Evolutionary conservation across 2,113 vertebrate genomes (phyloP), one percentile per base, ranked within the genome.

Genomic region (Ascaphus truei): DNA sequence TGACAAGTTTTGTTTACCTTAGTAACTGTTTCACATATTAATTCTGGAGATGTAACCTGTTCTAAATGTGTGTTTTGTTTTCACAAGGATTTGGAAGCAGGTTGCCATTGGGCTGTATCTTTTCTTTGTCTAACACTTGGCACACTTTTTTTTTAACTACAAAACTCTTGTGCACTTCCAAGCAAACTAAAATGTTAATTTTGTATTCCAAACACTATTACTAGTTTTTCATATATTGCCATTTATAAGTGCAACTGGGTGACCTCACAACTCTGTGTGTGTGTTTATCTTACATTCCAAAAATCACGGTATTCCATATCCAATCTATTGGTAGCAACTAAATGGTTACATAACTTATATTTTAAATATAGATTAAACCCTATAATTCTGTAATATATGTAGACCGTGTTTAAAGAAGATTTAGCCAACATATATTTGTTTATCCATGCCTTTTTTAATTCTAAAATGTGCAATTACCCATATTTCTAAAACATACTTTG

Each of bases 1-100:
- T 68, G 53, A 67, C 72, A 64, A 83, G 81, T 83, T 75, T 34
- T 15, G 69, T 76, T 84, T 83, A 81, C 84, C 84, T 84, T 87
- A 75, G 77, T 77, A 80, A 79, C 68, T 65, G 60, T 76, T 73
- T 73, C 75, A 80, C 75, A 79, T 81, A 84, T 80, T 74, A 48
- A 0, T 73, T 75, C 62, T 71, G 85, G 80, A 89, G 81, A 80
- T 20, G 73, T 67, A 82, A 43, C 50, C 26, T 58, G 75, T 72
- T 58, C 65, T 58, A 57, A 60, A 22, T 52, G 51, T 71, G 67
- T 41, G 52, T n/a, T n/a, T n/a, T n/a, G n/a, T n/a, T n/a, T n/a
- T n/a, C n/a, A n/a, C n/a, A n/a, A n/a, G n/a, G n/a, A n/a, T n/a
- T n/a, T n/a, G n/a, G n/a, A n/a, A n/a, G n/a, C n/a, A n/a, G n/a